Evolutionary conservation across 2,797 vertebrate species (phyloP).

Genomic region (Hyperoplus lanceolatus): DNA sequence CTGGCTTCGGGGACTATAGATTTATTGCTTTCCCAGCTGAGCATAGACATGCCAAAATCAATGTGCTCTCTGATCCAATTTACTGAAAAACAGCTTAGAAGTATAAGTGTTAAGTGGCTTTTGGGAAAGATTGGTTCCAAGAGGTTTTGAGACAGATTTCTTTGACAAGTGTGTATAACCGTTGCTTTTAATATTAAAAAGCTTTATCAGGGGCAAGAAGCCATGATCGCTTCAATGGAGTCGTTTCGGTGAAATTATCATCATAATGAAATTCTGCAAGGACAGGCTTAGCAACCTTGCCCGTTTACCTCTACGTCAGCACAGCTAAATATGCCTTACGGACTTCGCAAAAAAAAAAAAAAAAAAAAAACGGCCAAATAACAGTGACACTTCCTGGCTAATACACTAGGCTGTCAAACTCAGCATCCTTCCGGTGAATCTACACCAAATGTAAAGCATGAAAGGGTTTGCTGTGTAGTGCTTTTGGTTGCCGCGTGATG

Average conservation of each 20-base stretch:
- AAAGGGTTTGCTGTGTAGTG: slow-evolving; percentile 66
- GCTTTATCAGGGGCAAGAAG: slow-evolving; percentile 3
- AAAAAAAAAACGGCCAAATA: slow-evolving; percentile 21
- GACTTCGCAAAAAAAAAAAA: background rate
- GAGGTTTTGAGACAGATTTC: slow-evolving; percentile 20
- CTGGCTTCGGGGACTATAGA: background rate
- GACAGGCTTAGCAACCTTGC: background rate
- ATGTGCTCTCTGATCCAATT: slow-evolving; percentile 32
- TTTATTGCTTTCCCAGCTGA: slow-evolving; percentile 11
- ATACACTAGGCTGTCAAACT: slow-evolving; percentile 55
- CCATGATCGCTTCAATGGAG: background rate
- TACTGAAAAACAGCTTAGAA: slow-evolving; percentile 28
- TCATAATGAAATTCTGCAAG: background rate
- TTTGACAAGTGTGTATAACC: background rate
- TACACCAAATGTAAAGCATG: slow-evolving; percentile 63
- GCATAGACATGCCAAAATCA: slow-evolving; percentile 17
- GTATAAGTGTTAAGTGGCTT: slow-evolving; percentile 27
- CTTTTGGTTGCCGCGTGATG: slow-evolving; percentile 49
- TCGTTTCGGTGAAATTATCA: background rate
- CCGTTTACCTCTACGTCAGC: slow-evolving; percentile 12
- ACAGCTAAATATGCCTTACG: slow-evolving; percentile 1
- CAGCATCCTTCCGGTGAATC: slow-evolving; percentile 54
- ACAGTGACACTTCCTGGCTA: slow-evolving; percentile 44
- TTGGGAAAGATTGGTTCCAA: slow-evolving; percentile 25
- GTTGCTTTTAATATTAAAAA: slow-evolving; percentile 13